Evolutionary conservation across 2,888 invertebrate genomes (phyloP), one percentile per base, ranked within the genome.

Genomic region (Spatulosminthurus flaviceps): DNA sequence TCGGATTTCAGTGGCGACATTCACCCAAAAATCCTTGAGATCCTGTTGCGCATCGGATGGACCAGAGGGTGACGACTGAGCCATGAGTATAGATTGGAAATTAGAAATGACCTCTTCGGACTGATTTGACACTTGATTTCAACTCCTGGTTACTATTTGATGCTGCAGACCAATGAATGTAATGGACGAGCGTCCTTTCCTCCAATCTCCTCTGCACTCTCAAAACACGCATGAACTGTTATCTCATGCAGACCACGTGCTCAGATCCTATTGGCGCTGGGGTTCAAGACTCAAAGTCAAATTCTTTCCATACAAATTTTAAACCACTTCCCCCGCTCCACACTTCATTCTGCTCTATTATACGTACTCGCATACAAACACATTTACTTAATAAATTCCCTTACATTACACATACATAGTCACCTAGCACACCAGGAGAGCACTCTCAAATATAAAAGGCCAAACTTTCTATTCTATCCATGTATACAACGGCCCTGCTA

Each of bases 11-110:
- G 94, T 93, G 81, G 92, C 91, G 80, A 93, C 92, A 86, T 92
- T 93, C 0, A 91, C 90, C 96, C 96, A 96, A 88, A 96, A 96
- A 81, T 92, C 91, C 81, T 92, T 91, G 73, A 95, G 89, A 0
- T 92, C 92, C 83, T 90, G 90, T 84, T 91, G 91, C 19, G 94
- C 93, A 85, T 94, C 93, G 2, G 90, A 90, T 73, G 78, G 78
- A 78, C 64, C 64, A 64, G 64, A 64, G 64, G 64, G 64, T 64
- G 64, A 64, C 64, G 64, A 64, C 66, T 76, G 70, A 77, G 61
- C 77, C 74, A 71, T 71, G 71, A 64, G 64, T 71, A 71, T 64
- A 64, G 64, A 64, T 64, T 64, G 64, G 64, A 64, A 64, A 64
- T 64, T 64, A 64, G 64, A 69, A 34, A 69, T 83, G 83, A 83